Conservation (phyloP, 2,113 vertebrate genomes). For the Nerophis lumbriciformis region DNA sequence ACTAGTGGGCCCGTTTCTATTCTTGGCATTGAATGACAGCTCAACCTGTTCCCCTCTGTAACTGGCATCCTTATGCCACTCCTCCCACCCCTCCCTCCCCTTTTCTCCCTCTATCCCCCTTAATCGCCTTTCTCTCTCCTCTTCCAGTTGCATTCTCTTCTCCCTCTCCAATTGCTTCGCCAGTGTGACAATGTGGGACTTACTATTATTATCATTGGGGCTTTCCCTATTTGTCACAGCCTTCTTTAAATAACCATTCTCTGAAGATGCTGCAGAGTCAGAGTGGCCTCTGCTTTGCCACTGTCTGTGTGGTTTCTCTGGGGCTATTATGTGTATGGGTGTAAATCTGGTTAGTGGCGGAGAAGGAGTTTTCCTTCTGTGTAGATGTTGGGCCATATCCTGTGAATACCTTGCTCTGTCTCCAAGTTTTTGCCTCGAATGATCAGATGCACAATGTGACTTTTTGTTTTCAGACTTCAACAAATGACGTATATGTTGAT, state of each 20-base stretch:
- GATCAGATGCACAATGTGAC: constrained; percentile 19
- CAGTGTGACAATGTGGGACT: constrained; percentile 50
- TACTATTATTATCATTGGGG: constrained; percentile 57
- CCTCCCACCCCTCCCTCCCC: constrained; percentile 65
- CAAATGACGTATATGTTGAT: constrained; percentile 11
- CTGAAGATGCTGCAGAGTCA: constrained; percentile 42
- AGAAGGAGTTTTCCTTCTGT: constrained; percentile 55
- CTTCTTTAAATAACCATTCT: constrained; percentile 45
- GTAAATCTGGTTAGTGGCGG: constrained; percentile 65
- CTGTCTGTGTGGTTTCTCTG: constrained; percentile 57
- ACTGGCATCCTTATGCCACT: constrained; percentile 58
- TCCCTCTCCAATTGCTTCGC: constrained; percentile 55
- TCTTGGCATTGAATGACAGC: constrained; percentile 82
- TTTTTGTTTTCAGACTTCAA: constrained; percentile 26
- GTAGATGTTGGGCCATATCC: constrained; percentile 42
- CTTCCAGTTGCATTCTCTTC: constrained; percentile 48
- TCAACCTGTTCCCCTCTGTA: constrained; percentile 81
- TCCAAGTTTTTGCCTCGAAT: constrained; percentile 17
- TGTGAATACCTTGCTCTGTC: constrained; percentile 35
- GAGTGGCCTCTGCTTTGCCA: constrained; percentile 53
- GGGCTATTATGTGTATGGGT: constrained; percentile 64
- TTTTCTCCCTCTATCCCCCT: constrained; percentile 47
- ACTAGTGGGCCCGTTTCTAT: constrained; percentile 76
- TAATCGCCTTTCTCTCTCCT: constrained; percentile 38
- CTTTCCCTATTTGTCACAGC: constrained; percentile 59